A percentile compares a stretch with the other conserved stretches of the same genome.
phyloP scores from a whole-genome alignment of 2,113 vertebrate species.

The Sander vitreus region DNA sequence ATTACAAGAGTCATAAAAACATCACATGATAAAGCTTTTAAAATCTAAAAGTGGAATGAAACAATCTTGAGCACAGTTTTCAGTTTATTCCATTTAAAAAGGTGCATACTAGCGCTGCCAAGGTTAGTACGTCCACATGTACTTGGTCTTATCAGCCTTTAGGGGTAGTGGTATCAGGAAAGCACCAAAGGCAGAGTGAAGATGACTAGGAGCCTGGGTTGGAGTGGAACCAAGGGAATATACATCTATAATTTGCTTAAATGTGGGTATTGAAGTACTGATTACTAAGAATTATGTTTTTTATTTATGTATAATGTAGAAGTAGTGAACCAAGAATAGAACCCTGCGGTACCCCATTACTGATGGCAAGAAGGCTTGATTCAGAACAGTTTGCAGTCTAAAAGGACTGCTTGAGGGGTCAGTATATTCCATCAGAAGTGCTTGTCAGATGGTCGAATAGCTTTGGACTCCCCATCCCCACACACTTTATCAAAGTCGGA shows the following conservation, averaged over 20 bases:
- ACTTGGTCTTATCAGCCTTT: background rate
- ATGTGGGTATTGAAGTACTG: background rate
- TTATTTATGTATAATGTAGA: conserved; percentile 12
- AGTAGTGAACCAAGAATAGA: background rate
- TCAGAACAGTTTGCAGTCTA: background rate
- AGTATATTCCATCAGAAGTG: background rate
- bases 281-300: conserved; percentile 2
- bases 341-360: background rate
- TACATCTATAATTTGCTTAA: background rate
- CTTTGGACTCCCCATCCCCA: background rate
- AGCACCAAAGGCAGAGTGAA: conserved; percentile 11
- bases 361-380: background rate
- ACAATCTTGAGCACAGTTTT: background rate
- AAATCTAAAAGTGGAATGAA: background rate
- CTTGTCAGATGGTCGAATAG: background rate
- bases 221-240: background rate
- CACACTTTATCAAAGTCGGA: background rate
- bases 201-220: background rate
- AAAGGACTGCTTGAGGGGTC: background rate
- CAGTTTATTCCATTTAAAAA: background rate
- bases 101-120: background rate
- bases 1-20: conserved; percentile 15
- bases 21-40: background rate
- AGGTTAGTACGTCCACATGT: background rate
- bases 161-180: background rate